These are phyloP conservation scores for Sinosuthora webbiana DNA, from an alignment of 2,113 vertebrate genomes.

Conservation along the genomic window DNA sequence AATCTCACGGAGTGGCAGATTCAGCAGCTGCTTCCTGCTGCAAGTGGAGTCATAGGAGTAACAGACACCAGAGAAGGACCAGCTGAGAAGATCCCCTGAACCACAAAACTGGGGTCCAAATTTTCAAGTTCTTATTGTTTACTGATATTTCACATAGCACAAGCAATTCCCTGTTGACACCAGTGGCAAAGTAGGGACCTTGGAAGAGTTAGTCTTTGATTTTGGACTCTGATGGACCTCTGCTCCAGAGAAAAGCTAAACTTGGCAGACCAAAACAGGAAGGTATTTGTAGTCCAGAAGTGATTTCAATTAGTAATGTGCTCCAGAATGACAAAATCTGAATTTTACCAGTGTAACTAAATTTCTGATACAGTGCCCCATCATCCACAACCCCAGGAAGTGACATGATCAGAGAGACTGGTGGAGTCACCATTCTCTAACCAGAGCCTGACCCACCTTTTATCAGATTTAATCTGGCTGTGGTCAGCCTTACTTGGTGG, in stretches of 20 bases:
- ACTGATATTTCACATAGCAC: neutral
- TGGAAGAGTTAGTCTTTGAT: neutral
- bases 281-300: neutral
- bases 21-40: neutral
- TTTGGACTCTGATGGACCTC: neutral
- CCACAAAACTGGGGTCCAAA: neutral
- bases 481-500: neutral
- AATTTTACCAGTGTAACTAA: neutral
- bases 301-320: neutral
- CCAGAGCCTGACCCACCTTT: neutral
- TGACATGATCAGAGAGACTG: neutral
- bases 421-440: neutral
- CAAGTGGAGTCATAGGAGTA: neutral
- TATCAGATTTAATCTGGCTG: neutral
- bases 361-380: neutral
- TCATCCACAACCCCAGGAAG: accelerated
- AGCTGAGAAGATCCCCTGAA: neutral
- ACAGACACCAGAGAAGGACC: neutral
- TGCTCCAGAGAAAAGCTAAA: neutral
- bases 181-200: neutral
- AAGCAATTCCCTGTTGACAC: neutral
- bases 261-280: neutral
- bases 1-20: neutral
- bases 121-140: neutral
- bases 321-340: neutral